A percentile compares a stretch with the other conserved stretches of the same genome.
Conservation (phyloP, 2,888 invertebrate species). For the Bibio marci region DNA sequence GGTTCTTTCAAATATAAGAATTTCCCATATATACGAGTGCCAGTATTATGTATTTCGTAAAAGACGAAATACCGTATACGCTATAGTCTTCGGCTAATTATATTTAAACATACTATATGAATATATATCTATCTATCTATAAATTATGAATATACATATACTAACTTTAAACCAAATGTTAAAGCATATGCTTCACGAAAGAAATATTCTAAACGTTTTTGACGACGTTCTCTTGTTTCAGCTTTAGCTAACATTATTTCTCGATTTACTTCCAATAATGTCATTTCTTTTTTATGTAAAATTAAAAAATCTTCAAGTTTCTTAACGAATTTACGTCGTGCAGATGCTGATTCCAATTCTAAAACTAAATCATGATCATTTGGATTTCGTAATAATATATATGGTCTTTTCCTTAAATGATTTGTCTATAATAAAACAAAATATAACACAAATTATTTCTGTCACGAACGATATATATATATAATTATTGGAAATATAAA, state of each 20-base stretch:
- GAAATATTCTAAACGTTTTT: constrained; percentile 84
- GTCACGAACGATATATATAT: not conserved
- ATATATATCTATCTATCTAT: too few relatives aligned
- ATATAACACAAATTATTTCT: not conserved
- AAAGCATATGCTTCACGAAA: constrained; percentile 91
- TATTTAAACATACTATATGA: too few relatives aligned
- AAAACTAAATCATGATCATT: constrained; percentile 85
- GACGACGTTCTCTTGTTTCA: constrained; percentile 85
- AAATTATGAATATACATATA: too few relatives aligned
- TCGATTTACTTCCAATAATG: constrained; percentile 49
- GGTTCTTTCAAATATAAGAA: too few relatives aligned
- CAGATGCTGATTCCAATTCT: constrained; percentile 68
- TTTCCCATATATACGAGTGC: too few relatives aligned
- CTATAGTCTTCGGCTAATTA: too few relatives aligned
- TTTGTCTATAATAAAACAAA: constrained; percentile 31
- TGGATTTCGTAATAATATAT: constrained; percentile 65
- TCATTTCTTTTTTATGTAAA: constrained; percentile 67
- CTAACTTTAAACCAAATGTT: constrained; percentile 57
- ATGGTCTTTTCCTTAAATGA: constrained; percentile 56
- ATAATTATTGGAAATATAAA: not conserved
- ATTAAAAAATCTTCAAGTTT: constrained; percentile 73
- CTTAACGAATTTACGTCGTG: constrained; percentile 68
- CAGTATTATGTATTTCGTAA: too few relatives aligned
- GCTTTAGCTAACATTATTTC: constrained; percentile 81
- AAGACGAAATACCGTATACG: too few relatives aligned